phyloP scores from a whole-genome alignment of 2,888 invertebrate genomes.

The Ethmia dodecea region DNA sequence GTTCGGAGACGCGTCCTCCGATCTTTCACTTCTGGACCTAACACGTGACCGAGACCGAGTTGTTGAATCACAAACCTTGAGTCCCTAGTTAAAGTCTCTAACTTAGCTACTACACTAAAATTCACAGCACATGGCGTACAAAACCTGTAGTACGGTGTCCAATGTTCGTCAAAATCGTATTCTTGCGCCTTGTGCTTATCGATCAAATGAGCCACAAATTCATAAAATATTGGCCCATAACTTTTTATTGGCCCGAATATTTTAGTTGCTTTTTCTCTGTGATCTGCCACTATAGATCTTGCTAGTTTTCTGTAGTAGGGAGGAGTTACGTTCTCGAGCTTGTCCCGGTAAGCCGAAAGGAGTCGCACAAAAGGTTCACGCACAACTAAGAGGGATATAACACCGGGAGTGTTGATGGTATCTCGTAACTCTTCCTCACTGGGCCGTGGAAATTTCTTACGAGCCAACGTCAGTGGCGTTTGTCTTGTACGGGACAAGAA shows the following conservation, averaged over 20 bases:
- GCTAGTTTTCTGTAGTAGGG: conserved; percentile 84
- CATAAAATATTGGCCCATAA: conserved; percentile 81
- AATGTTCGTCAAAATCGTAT: conserved; percentile 77
- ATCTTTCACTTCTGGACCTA: conserved; percentile 64
- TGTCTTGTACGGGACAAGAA: conserved; percentile 77
- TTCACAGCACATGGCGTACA: conserved; percentile 82
- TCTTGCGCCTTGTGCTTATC: conserved; percentile 75
- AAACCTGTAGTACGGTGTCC: conserved; percentile 80
- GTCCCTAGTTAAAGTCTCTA: conserved; percentile 79
- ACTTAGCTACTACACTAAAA: conserved; percentile 80
- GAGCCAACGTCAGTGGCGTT: conserved; percentile 81
- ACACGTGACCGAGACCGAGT: conserved; percentile 73
- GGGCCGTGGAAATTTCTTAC: conserved; percentile 83
- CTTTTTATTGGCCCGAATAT: conserved; percentile 51
- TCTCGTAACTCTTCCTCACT: conserved; percentile 78
- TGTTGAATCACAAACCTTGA: conserved; percentile 78
- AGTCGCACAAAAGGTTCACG: conserved; percentile 85
- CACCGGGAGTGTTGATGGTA: conserved; percentile 77
- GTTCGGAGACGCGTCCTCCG: conserved; percentile 70
- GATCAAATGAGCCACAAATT: conserved; percentile 83
- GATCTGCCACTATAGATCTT: conserved; percentile 79
- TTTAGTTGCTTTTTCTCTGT: conserved; percentile 60
- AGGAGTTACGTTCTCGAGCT: conserved; percentile 83
- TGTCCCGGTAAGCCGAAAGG: conserved; percentile 84
- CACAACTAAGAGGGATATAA: conserved; percentile 82